Base-by-base conservation (phyloP, 2,888 invertebrate species). In the Eupithecia pulchellata region DNA sequence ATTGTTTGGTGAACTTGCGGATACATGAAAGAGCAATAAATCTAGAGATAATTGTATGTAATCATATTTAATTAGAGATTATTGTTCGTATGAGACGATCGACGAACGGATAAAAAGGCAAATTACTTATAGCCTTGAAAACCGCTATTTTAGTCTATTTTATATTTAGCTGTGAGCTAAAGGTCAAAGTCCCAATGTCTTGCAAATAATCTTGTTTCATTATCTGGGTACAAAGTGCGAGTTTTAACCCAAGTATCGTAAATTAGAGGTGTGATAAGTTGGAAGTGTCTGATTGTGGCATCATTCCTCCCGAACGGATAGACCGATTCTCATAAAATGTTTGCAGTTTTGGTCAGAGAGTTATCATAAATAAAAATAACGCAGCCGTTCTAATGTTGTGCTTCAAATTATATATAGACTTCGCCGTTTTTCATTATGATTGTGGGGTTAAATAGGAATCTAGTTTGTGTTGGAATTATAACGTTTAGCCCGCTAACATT, bases 21-120 rank as follows among this genome's bases (percentile, higher is more conserved):
- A 32, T n/a, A 60, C 1, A 30, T 8, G 2, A 58, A 74, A 47
- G 25, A 25, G 68, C 67, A 66, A 66, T 68, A 67, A 66, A 52
- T 58, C 55, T 69, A 58, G 61, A 64, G 57, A 17, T 69, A 64
- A 66, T 66, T 30, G 20, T 69, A 58, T 30, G 20, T 69, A 58
- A 68, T 66, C 58, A 14, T 57, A 29, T 30, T 60, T 17, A 58
- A 58, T 6, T 32, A 32, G 30, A 60, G n/a, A 60, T 60, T 30
- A 30, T 30, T 30, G 32, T 30, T 29, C 29, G 17, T 60, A n/a
- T n/a, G 58, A 60, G 17, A n/a, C n/a, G 58, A 60, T 60, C 58
- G 8, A n/a, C 0, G 32, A n/a, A 32, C 29, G 13, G 52, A 52
- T 52, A 11, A 52, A 52, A 52, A 25, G 25, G 20, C 4, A 2